These are phyloP conservation scores for Apeira syringaria DNA, from an alignment of 2,888 invertebrate species.

Conservation along the genomic window DNA sequence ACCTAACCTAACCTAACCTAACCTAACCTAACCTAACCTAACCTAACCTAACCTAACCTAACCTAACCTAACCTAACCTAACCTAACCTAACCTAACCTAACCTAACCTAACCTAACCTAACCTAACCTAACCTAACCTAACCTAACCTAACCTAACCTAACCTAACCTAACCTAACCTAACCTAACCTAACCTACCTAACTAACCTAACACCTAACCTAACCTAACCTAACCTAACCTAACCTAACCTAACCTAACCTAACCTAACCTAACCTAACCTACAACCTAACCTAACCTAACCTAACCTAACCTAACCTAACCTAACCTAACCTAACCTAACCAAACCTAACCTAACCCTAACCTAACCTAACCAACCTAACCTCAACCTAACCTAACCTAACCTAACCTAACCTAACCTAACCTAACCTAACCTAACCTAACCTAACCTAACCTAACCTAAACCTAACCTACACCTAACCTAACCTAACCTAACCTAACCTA, in stretches of 20 bases:
- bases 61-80: too few species aligned
- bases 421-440: conserved; percentile 30
- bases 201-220: conserved; percentile 34
- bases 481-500: conserved; percentile 34
- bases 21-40: too few species aligned
- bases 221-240: conserved; percentile 30
- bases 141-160: too few species aligned
- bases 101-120: too few species aligned
- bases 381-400: conserved; percentile 24
- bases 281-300: conserved; percentile 25
- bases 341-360: conserved; percentile 16
- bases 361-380: conserved; percentile 28
- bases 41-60: too few species aligned
- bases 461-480: conserved; percentile 36
- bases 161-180: too few species aligned
- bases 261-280: conserved; percentile 29
- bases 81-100: too few species aligned
- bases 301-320: conserved; percentile 25
- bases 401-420: conserved; percentile 30
- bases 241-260: conserved; percentile 31
- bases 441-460: conserved; percentile 34
- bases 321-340: conserved; percentile 27
- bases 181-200: too few species aligned
- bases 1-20: too few species aligned
- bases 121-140: too few species aligned